phyloP scores from a whole-genome alignment of 2,797 vertebrate species.

The Acrossocheilus fasciatus region DNA sequence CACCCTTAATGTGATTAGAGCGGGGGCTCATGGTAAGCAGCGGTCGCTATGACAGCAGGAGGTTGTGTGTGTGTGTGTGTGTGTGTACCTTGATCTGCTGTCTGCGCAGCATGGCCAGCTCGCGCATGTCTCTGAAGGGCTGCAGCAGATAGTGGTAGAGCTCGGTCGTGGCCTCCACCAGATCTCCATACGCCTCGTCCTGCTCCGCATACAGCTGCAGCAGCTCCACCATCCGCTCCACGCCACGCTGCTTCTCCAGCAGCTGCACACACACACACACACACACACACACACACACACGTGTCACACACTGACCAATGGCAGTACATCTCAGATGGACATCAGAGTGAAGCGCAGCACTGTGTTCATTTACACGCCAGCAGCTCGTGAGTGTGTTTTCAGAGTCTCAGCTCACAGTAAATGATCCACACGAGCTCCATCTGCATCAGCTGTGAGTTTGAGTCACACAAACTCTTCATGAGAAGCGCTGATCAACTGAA shows the following conservation, averaged over 20 bases:
- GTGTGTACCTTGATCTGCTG: conserved; percentile 95
- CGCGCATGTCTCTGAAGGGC: conserved; percentile 97
- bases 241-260: conserved; percentile 90
- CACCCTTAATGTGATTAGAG: conserved; percentile 18
- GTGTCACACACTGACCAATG: too few relatives aligned
- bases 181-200: conserved; percentile 88
- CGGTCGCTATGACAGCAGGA: conserved; percentile 37
- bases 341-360: not conserved
- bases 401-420: too few relatives aligned
- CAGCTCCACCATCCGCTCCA: conserved; percentile 95
- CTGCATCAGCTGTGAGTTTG: not conserved
- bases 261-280: conserved; percentile 76
- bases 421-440: too few relatives aligned
- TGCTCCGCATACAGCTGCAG: conserved; percentile 93
- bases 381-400: too few relatives aligned
- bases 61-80: conserved; percentile 22
- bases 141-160: conserved; percentile 97
- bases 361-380: too few relatives aligned
- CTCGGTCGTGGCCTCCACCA: conserved; percentile 93
- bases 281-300: not conserved
- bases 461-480: too few relatives aligned
- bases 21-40: not conserved
- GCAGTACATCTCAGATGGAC: too few relatives aligned
- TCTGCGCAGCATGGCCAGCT: conserved; percentile 93
- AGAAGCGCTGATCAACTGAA: too few relatives aligned